Conservation (phyloP, 2,113 vertebrate genomes). For the Psilopogon haemacephalus region DNA sequence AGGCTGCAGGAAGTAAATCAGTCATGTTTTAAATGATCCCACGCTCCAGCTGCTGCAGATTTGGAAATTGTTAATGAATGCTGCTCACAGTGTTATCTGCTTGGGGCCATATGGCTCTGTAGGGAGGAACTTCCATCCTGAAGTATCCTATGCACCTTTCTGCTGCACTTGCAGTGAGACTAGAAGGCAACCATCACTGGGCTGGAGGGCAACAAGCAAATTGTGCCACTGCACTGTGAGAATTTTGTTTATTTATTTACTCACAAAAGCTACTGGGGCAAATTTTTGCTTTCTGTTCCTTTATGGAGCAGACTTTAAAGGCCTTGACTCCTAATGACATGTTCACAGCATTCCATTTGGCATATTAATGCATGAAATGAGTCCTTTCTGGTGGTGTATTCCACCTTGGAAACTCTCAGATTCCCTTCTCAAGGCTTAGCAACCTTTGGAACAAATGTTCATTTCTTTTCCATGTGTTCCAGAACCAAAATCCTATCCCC, state of each 20-base stretch:
- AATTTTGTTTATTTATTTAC: neutral
- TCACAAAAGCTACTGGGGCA: neutral
- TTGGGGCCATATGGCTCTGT: conserved; percentile 49
- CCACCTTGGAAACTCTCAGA: neutral
- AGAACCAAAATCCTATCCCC: neutral
- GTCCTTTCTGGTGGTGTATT: neutral
- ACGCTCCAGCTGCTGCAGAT: conserved; percentile 66
- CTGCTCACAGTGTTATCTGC: conserved; percentile 49
- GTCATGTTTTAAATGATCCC: conserved; percentile 58
- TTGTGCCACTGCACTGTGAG: neutral
- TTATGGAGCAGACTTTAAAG: neutral
- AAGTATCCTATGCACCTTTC: conserved; percentile 19
- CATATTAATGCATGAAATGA: neutral
- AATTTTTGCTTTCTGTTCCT: neutral
- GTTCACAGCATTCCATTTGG: neutral
- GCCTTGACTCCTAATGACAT: neutral
- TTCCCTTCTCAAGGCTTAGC: neutral
- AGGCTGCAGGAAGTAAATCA: conserved; percentile 66
- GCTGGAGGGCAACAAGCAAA: neutral
- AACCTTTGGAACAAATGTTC: neutral
- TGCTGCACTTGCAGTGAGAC: fast-evolving
- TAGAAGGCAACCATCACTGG: neutral
- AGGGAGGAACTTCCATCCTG: conserved; percentile 37
- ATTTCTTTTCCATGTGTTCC: neutral
- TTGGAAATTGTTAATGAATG: conserved; percentile 61